A percentile compares a stretch with the other conserved stretches of the same genome.
phyloP scores from a whole-genome alignment of 2,113 vertebrate genomes.

The Corythoichthys haematopterus region DNA sequence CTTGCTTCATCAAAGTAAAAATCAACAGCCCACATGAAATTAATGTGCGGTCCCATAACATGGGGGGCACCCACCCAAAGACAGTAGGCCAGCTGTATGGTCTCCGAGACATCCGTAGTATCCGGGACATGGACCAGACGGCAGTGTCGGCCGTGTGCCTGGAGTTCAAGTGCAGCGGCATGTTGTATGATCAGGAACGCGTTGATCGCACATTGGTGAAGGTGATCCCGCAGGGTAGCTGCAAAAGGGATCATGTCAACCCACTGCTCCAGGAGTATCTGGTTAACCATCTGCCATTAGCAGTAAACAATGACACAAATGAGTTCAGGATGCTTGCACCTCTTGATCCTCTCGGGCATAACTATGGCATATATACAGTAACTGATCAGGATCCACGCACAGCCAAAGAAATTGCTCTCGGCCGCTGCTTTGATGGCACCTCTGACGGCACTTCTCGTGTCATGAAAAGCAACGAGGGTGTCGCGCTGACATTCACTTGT shows the following conservation, averaged over 20 bases:
- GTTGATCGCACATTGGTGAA: slow-evolving; percentile 92
- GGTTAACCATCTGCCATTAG: slow-evolving; percentile 90
- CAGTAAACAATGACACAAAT: slow-evolving; percentile 91
- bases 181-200: slow-evolving; percentile 91
- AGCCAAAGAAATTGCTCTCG: slow-evolving; percentile 93
- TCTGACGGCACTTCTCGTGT: slow-evolving; percentile 87
- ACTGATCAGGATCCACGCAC: slow-evolving; percentile 92
- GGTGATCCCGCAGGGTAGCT: slow-evolving; percentile 89
- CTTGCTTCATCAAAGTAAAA: slow-evolving; percentile 93
- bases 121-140: slow-evolving; percentile 74
- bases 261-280: slow-evolving; percentile 92
- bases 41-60: slow-evolving; percentile 90
- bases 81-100: slow-evolving; percentile 92
- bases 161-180: slow-evolving; percentile 97
- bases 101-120: slow-evolving; percentile 88
- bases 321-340: slow-evolving; percentile 97
- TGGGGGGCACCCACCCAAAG: slow-evolving; percentile 89
- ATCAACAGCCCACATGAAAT: slow-evolving; percentile 82
- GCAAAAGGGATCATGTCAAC: slow-evolving; percentile 81
- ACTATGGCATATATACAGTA: slow-evolving; percentile 96
- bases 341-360: slow-evolving; percentile 91
- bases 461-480: slow-evolving; percentile 87
- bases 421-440: slow-evolving; percentile 91
- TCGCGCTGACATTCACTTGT: slow-evolving; percentile 89
- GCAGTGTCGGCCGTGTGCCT: slow-evolving; percentile 84